These are phyloP conservation scores for Neuroterus valhalla DNA, from an alignment of 1,140 invertebrate species.

Conservation along the genomic window DNA sequence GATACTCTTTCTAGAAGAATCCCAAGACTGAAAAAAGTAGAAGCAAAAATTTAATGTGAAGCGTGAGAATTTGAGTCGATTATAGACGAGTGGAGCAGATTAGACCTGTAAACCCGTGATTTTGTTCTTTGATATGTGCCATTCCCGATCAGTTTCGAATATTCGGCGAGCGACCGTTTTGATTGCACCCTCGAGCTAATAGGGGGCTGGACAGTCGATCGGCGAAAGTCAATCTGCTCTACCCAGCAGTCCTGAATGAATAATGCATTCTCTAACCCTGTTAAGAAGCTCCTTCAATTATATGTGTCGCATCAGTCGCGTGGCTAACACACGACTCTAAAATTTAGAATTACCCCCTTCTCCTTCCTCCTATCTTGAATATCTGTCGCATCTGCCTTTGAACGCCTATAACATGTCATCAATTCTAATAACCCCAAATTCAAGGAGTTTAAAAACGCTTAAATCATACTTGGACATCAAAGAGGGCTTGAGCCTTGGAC, in stretches of 20 bases:
- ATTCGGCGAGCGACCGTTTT: neutral
- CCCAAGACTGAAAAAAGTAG: no score
- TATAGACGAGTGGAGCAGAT: neutral
- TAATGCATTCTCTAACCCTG: conserved; percentile 56
- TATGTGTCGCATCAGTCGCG: conserved; percentile 57
- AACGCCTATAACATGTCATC: conserved; percentile 49
- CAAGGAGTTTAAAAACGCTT: neutral
- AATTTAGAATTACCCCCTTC: conserved; percentile 28
- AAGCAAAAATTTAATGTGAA: neutral
- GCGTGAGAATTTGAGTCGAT: conserved; percentile 5
- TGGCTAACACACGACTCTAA: conserved; percentile 54
- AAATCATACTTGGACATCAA: no score
- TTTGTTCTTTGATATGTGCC: neutral
- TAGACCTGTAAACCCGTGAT: conserved; percentile 7
- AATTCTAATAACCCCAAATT: conserved; percentile 51
- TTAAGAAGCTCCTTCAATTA: conserved; percentile 37
- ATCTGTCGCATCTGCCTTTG: conserved; percentile 66
- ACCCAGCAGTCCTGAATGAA: conserved; percentile 31
- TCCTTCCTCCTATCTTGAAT: conserved; percentile 44
- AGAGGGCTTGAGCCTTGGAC: no score
- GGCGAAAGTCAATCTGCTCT: conserved; percentile 8
- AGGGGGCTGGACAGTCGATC: conserved; percentile 6
- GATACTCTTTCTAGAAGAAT: no score
- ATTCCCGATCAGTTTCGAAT: conserved; percentile 12
- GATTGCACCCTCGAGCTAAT: conserved; percentile 17